These are phyloP conservation scores for Ammodytes dubius DNA, from an alignment of 2,113 vertebrate genomes.

Conservation along the genomic window DNA sequence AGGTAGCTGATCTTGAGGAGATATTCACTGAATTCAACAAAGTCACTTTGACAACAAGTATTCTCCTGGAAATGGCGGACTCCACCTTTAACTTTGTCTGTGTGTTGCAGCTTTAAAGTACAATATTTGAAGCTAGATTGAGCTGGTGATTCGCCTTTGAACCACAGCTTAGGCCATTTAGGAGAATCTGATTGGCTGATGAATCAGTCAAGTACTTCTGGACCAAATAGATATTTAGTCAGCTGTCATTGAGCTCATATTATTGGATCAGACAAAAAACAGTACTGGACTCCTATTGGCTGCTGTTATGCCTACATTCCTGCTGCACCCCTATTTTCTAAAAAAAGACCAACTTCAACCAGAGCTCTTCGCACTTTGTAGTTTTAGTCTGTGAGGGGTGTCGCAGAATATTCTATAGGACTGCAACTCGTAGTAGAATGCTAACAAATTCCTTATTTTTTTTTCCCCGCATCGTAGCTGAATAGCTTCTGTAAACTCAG, in stretches of 20 bases:
- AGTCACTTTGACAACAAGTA: too few species aligned
- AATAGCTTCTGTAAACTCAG: conserved; percentile 1
- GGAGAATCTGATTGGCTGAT: too few species aligned
- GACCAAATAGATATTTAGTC: neutral
- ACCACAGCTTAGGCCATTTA: too few species aligned
- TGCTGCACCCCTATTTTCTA: neutral
- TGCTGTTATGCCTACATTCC: neutral
- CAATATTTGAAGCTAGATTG: too few species aligned
- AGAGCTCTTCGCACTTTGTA: conserved; percentile 31
- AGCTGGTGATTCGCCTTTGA: too few species aligned
- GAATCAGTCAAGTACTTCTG: too few species aligned
- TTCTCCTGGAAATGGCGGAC: too few species aligned
- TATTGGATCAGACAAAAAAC: neutral
- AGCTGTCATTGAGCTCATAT: neutral
- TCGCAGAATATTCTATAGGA: neutral
- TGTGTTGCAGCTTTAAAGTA: too few species aligned
- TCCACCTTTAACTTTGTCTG: too few species aligned
- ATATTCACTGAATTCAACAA: too few species aligned
- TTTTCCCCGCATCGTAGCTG: neutral
- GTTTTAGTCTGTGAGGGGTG: neutral
- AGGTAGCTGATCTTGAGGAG: too few species aligned
- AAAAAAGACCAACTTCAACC: neutral
- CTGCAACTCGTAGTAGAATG: neutral
- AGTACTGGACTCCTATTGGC: neutral
- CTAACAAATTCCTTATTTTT: neutral